Evolutionary conservation across 2,113 vertebrate species (phyloP), one percentile per base, ranked within the genome.

Genomic region (Rhinopomastus cyanomelas): DNA sequence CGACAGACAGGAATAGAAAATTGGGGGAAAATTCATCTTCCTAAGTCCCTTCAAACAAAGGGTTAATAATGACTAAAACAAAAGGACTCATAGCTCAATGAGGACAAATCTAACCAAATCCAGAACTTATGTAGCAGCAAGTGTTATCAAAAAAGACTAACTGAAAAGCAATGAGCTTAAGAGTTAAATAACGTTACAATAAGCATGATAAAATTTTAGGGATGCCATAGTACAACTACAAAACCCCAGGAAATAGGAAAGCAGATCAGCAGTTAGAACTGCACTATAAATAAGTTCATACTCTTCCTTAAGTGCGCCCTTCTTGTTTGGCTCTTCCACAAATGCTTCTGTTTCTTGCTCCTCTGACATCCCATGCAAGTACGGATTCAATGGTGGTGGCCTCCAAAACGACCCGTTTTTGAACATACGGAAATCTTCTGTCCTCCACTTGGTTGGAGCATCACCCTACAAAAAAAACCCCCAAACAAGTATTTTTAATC

Each of bases 391-490:
- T 3, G 99, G 99, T 37, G 99, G 99, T 2, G 99, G 99, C 59
- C 98, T 99, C 99, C 99, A 99, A 67, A 99, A 96, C 1, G 99
- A 99, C 48, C 99, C 99, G 46, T 99, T 99, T 96, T 99, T 99
- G 97, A 99, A 99, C 98, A 99, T 99, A 61, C 99, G 98, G 90
- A 99, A 99, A 89, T 99, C 99, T 49, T 99, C 99, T 3, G 99
- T 99, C 91, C 97, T 97, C 99, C 99, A 99, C 93, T 99, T 99
- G 62, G 98, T 99, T 80, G 98, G 99, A 82, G 99, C 98, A 95
- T 99, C 99, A 82, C 99, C 99, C 99, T 99, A 95, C 6, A 34
- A 71, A 87, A 75, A 66, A 37, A 13, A 34, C 64, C 18, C n/a
- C 39, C 39, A 42, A 42, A 85, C 8, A 68, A 84, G 22, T 18